Conservation (phyloP, 2,113 vertebrate genomes). For the Indicator maculatus region DNA sequence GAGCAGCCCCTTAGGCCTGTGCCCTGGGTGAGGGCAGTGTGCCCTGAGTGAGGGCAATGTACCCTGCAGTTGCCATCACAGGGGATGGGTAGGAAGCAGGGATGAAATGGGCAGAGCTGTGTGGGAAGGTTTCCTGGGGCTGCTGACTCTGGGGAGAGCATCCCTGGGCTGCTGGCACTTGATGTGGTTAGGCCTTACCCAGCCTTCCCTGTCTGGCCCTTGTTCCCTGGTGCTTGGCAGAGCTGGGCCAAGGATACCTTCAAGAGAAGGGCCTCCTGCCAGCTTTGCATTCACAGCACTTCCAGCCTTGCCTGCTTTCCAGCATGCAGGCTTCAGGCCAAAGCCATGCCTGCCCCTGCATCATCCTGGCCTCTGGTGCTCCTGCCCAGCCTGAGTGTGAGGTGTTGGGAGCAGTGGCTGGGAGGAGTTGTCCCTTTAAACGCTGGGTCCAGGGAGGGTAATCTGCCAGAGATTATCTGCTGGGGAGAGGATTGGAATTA, state of each 20-base stretch:
- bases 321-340: fast-evolving
- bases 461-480: constrained; percentile 62
- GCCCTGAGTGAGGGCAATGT: not conserved
- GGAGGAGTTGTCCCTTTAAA: constrained; percentile 56
- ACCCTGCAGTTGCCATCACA: not conserved
- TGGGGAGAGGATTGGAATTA: constrained; percentile 45
- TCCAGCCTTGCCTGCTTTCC: not conserved
- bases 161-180: not conserved
- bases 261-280: constrained; percentile 9
- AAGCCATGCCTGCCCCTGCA: fast-evolving
- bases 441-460: not conserved
- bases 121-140: not conserved
- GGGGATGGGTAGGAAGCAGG: not conserved
- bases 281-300: not conserved
- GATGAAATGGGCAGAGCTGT: not conserved
- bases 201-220: not conserved
- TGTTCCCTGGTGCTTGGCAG: not conserved
- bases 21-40: too few species aligned
- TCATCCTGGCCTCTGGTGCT: fast-evolving
- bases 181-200: not conserved
- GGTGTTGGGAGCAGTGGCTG: not conserved
- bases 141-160: not conserved
- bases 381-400: fast-evolving
- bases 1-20: not conserved
- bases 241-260: not conserved